Conservation (phyloP, 2,888 invertebrate genomes). For the Scaptomyza flava region DNA sequence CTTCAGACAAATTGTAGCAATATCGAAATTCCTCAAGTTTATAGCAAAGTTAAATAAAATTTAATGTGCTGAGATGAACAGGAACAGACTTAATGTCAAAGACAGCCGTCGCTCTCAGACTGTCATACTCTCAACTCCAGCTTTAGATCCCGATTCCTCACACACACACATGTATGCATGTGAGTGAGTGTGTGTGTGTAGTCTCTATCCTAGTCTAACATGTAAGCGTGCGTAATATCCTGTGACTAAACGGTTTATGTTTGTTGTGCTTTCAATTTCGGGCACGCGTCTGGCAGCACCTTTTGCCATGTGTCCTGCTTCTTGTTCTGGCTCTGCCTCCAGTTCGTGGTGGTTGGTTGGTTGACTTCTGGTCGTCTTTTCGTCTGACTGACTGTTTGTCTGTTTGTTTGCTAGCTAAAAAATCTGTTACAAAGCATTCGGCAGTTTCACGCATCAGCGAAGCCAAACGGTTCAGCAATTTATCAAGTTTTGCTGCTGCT, state of each 20-base stretch:
- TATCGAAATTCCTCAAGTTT: slow-evolving; percentile 79
- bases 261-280: slow-evolving; percentile 83
- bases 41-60: slow-evolving; percentile 72
- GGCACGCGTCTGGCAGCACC: slow-evolving; percentile 68
- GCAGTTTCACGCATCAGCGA: slow-evolving; percentile 66
- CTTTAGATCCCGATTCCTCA: slow-evolving; percentile 11
- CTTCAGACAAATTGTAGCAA: slow-evolving; percentile 76
- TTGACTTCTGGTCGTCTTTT: slow-evolving; percentile 54
- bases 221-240: slow-evolving; percentile 84
- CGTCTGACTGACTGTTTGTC: slow-evolving; percentile 34
- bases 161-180: background rate
- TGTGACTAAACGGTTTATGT: slow-evolving; percentile 85
- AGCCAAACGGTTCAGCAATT: slow-evolving; percentile 71
- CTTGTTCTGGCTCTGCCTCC: slow-evolving; percentile 14
- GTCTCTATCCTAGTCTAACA: slow-evolving; percentile 50
- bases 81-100: slow-evolving; percentile 56
- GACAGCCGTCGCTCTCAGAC: slow-evolving; percentile 45
- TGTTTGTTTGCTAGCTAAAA: slow-evolving; percentile 41
- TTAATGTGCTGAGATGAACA: slow-evolving; percentile 56
- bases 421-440: slow-evolving; percentile 81
- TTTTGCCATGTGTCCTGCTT: slow-evolving; percentile 36
- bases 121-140: slow-evolving; percentile 3
- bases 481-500: slow-evolving; percentile 70
- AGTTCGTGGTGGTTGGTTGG: slow-evolving; percentile 73
- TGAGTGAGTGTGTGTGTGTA: no score